Evolutionary conservation across 1,140 invertebrate species (phyloP), one percentile per base, ranked within the genome.

Genomic region (Tetraneura akinire): DNA sequence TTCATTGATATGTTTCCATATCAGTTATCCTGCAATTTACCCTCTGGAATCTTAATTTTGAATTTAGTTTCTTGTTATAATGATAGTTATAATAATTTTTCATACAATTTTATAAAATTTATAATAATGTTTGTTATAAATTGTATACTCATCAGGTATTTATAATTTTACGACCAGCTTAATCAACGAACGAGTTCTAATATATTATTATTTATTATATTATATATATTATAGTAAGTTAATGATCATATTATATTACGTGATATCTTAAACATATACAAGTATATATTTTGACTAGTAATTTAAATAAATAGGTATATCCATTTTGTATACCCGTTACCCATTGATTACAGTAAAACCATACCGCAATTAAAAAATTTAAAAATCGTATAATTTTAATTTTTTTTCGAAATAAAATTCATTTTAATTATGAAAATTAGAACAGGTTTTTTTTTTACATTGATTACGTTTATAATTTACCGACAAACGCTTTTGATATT

Each of bases 341-440:
- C 16, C 37, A 29, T 64, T 37, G 60, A 64, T 64, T 37, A 23
- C 14, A 37, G 60, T 64, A 26, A 10, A 16, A 32, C 1, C 8
- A n/a, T 32, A 32, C 60, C 32, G n/a, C n/a, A 64, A 64, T 64
- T 64, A 32, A 64, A 64, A 62, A 32, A 64, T 37, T 64, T 64
- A 64, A 64, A 16, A 37, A 32, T 37, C 18, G 29, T 64, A 8
- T 64, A 64, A 10, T 4, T 47, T 6, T 8, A 47, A 37, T 29
- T 14, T 29, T 64, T 37, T 64, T 32, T 64, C 8, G 0, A 64
- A 10, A 32, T 47, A 64, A 62, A 62, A 29, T 29, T 64, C 37
- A 29, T n/a, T 64, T 29, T 64, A 37, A 64, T 64, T 64, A 37
- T 18, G 11, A 64, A 64, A 64, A 64, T 37, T 18, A n/a, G 18